These are phyloP conservation scores for Pycnonotus jocosus DNA, from an alignment of 2,113 vertebrate species.

Conservation along the genomic window DNA sequence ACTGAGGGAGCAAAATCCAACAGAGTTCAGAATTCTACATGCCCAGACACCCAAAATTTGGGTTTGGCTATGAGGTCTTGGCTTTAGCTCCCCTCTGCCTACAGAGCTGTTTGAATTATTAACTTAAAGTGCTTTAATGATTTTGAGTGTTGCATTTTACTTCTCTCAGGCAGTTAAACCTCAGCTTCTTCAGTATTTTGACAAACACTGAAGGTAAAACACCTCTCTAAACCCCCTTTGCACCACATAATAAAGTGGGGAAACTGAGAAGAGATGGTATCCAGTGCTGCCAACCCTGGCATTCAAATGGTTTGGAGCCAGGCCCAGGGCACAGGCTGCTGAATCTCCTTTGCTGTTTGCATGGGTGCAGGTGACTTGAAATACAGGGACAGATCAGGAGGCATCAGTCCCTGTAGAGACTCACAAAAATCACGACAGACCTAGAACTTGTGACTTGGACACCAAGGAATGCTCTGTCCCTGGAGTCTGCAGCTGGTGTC, in stretches of 20 bases:
- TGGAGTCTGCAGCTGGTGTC: neutral
- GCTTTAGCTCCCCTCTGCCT: neutral
- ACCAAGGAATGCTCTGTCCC: neutral
- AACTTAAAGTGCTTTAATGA: neutral
- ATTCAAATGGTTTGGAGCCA: neutral
- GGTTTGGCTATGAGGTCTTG: neutral
- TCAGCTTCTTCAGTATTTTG: neutral
- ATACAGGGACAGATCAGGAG: neutral
- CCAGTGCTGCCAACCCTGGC: neutral
- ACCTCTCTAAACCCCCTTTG: neutral
- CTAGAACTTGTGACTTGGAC: neutral
- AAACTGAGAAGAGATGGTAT: neutral
- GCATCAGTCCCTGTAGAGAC: neutral
- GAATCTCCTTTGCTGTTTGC: neutral
- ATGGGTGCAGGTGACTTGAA: neutral
- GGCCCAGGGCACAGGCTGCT: neutral
- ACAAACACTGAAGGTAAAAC: neutral
- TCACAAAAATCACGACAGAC: neutral
- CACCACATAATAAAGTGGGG: rapidly evolving
- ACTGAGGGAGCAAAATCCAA: neutral
- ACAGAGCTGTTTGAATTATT: neutral
- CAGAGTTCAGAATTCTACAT: neutral
- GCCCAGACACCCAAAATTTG: neutral
- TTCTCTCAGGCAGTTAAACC: neutral
- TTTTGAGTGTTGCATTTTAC: neutral